Evolutionary conservation across 37 sponge, comb jelly and placozoan species (phyloP).

Genomic region (Axinella damicornis): DNA sequence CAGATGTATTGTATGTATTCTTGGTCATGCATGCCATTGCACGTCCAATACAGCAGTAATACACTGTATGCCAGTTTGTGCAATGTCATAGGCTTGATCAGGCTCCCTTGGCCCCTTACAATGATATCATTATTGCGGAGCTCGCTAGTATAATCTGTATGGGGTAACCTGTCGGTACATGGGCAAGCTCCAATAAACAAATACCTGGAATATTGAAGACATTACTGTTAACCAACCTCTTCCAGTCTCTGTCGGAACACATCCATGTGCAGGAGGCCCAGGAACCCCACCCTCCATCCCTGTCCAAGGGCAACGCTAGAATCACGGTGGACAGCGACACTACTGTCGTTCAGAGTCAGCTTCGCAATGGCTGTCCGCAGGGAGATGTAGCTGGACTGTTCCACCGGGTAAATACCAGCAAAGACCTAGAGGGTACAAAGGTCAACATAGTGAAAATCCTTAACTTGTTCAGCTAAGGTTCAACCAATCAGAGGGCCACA

Average conservation of each 20-base stretch:
- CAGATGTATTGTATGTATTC: too few species aligned
- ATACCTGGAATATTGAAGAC: background rate
- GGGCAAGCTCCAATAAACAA: background rate
- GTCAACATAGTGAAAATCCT: conserved; percentile 37
- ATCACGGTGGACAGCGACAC: conserved; percentile 64
- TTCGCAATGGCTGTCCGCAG: conserved; percentile 80
- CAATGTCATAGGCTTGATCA: too few species aligned
- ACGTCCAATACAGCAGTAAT: too few species aligned
- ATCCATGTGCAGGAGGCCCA: conserved; percentile 94
- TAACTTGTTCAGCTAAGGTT: too few species aligned
- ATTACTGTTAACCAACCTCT: too few species aligned
- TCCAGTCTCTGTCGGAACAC: conserved; percentile 96
- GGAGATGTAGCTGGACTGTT: conserved; percentile 55
- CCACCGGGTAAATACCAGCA: conserved; percentile 92
- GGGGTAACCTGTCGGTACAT: background rate
- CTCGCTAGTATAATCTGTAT: background rate
- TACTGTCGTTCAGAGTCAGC: conserved; percentile 90
- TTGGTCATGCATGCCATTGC: too few species aligned
- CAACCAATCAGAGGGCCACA: too few species aligned
- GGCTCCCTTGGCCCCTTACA: too few species aligned
- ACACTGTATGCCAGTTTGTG: too few species aligned
- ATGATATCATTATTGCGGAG: too few species aligned
- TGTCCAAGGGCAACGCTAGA: conserved; percentile 88
- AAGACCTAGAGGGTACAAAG: too few species aligned
- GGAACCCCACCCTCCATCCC: conserved; percentile 96